Base-by-base conservation (phyloP, 1,140 invertebrate genomes). In the Anoplophora glabripennis region DNA sequence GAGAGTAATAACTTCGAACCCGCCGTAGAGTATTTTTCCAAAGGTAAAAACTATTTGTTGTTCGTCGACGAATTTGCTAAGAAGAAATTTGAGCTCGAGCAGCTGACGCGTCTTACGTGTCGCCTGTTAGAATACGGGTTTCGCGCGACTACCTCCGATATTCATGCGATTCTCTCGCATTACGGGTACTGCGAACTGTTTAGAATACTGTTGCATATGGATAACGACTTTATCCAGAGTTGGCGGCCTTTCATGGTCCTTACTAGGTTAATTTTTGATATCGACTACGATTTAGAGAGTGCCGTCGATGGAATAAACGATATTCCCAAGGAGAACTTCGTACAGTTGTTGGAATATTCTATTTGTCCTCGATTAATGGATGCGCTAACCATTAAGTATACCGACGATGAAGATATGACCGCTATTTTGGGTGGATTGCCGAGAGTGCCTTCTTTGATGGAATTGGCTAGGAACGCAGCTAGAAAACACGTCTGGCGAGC, bases 151-250 rank as follows among this genome's bases (percentile, higher is more conserved):
- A 46, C 12, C 33, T n/a, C 36, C 38, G 14, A 37, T 38, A 42
- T 63, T 34, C 14, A 21, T 12, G 33, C 8, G 42, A 36, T 59
- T 18, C 58, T 48, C 33, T 5, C 8, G 9, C 21, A 54, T 7
- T 58, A 21, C 40, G 57, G 46, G n/a, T 58, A 58, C 18, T 54
- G 44, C 49, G 44, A 58, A 28, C 28, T 58, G 14, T 55, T 63
- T 4, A 37, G 45, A 17, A 49, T 58, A 18, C 54, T 35, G n/a
- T 10, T 53, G n/a, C 53, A 34, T 34, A 53, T 37, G 21, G 21
- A 28, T 5, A 28, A 3, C 21, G 21, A 28, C 21, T 28, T 28
- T 28, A 3, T 5, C 41, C 38, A 10, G 15, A 40, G 11, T 33
- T 37, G 3, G 40, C n/a, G 10, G 4, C 49, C 49, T 37, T 47